phyloP scores from a whole-genome alignment of 2,113 vertebrate species.

The Bos indicus region DNA sequence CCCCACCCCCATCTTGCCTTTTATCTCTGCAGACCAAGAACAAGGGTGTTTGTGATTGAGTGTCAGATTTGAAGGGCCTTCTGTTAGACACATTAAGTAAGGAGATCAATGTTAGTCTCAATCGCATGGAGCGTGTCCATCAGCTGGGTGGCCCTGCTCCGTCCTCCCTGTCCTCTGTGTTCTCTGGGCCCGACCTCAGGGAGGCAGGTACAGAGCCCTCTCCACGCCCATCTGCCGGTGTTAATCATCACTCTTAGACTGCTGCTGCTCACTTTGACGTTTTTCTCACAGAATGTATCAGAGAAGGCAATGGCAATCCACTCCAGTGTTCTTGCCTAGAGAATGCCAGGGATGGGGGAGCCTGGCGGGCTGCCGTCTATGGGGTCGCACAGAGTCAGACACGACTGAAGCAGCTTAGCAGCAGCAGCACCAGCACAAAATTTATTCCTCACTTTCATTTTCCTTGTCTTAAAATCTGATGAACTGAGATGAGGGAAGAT shows the following conservation, averaged over 20 bases:
- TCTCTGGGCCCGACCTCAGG: background rate
- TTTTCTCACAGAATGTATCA: background rate
- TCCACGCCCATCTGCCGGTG: background rate
- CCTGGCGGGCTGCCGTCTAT: too few relatives aligned
- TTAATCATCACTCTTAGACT: too few relatives aligned
- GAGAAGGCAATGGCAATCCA: too few relatives aligned
- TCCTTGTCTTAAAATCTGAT: background rate
- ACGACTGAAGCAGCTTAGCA: too few relatives aligned
- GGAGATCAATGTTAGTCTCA: background rate
- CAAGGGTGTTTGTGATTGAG: background rate
- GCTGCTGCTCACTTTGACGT: background rate
- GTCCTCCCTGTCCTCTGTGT: accelerated
- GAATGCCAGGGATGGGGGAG: too few relatives aligned
- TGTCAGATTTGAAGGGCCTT: background rate
- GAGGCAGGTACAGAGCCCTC: background rate
- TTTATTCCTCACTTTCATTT: background rate
- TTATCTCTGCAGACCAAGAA: background rate
- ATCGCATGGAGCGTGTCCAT: too few relatives aligned
- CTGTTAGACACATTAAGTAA: background rate
- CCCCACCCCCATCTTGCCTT: background rate
- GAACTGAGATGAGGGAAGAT: background rate
- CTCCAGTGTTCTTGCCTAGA: too few relatives aligned
- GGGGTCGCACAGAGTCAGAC: accelerated
- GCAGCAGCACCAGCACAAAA: too few relatives aligned
- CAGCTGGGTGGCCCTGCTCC: background rate